phyloP scores from a whole-genome alignment of 2,797 vertebrate species.

The Enteromius radiatus region DNA sequence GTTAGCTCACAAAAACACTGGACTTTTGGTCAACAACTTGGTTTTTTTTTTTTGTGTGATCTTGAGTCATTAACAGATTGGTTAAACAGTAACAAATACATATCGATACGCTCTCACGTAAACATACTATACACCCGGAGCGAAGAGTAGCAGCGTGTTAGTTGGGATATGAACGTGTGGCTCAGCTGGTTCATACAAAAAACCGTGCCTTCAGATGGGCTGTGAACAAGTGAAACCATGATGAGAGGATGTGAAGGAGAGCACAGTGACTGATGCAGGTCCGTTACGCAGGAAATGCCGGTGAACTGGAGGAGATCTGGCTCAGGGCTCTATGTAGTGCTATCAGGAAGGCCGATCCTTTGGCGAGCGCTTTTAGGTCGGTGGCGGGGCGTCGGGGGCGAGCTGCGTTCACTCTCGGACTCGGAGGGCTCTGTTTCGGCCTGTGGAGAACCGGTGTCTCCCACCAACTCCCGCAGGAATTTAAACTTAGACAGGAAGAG shows the following conservation, averaged over 20 bases:
- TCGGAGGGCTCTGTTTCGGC: slow-evolving; percentile 86
- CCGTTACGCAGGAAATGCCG: background rate
- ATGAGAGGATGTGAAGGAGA: slow-evolving; percentile 1
- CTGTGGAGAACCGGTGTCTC: slow-evolving; percentile 89
- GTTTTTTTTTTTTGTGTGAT: background rate
- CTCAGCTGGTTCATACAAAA: background rate
- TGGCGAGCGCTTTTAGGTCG: slow-evolving; percentile 85
- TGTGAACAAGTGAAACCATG: background rate
- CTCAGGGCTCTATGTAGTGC: slow-evolving; percentile 59
- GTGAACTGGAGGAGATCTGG: background rate
- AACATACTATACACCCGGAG: background rate
- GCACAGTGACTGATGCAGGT: background rate
- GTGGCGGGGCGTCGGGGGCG: slow-evolving; percentile 70
- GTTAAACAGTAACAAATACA: background rate
- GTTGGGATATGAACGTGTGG: background rate
- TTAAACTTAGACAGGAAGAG: slow-evolving; percentile 98
- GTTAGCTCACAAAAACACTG: slow-evolving; percentile 1
- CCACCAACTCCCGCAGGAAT: slow-evolving; percentile 94
- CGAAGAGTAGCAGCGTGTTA: slow-evolving; percentile 15
- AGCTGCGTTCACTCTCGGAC: slow-evolving; percentile 78
- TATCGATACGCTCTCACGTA: background rate
- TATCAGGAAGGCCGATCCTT: slow-evolving; percentile 76
- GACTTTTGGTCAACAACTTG: slow-evolving; percentile 7
- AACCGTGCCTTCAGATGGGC: background rate
- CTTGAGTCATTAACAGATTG: background rate